phyloP scores from a whole-genome alignment of 2,113 vertebrate genomes.

The Sphyrna mokarran region DNA sequence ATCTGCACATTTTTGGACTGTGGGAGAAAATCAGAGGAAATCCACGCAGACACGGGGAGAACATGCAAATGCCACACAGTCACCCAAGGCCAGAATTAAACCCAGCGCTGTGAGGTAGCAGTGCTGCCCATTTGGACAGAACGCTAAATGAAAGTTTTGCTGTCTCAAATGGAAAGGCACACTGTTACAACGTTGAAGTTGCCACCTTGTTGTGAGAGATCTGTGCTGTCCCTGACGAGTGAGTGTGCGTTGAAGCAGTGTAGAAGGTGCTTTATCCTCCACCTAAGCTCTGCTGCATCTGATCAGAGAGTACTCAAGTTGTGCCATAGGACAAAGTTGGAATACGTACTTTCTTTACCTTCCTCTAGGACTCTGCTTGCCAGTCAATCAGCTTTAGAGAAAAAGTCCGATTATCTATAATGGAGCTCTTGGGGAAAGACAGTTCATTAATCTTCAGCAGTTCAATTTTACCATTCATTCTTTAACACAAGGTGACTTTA shows the following conservation, averaged over 20 bases:
- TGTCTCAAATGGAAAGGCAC: not conserved
- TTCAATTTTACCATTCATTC: constrained; percentile 17
- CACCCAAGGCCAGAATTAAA: no score
- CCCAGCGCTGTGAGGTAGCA: no score
- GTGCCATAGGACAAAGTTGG: no score
- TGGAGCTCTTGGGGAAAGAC: not conserved
- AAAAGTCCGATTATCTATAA: not conserved
- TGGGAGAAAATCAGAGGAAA: no score
- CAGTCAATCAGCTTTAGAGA: not conserved
- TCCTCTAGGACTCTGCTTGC: not conserved
- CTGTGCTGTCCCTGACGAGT: not conserved
- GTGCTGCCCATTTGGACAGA: not conserved
- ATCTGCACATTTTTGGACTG: no score
- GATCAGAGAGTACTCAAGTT: not conserved
- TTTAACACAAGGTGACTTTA: constrained; percentile 26
- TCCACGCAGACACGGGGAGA: no score
- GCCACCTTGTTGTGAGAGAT: not conserved
- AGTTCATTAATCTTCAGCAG: not conserved
- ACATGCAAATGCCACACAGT: no score
- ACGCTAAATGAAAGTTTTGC: not conserved
- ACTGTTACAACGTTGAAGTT: not conserved
- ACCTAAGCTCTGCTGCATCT: not conserved
- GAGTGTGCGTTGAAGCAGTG: not conserved
- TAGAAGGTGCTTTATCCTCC: not conserved
- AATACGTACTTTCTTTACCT: no score